phyloP scores from a whole-genome alignment of 2,797 vertebrate species.

The Heterohyrax brucei region DNA sequence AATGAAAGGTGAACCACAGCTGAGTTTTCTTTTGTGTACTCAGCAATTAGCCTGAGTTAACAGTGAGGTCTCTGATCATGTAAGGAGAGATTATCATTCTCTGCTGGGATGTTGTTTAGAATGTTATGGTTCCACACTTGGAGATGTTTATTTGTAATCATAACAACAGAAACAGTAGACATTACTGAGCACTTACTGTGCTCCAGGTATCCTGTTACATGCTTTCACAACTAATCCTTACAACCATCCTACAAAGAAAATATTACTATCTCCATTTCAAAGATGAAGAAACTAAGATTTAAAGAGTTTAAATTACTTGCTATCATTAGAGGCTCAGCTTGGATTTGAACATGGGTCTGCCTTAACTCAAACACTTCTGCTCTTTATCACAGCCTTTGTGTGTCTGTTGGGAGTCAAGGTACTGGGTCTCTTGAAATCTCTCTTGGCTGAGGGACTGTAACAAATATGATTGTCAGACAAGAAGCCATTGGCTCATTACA shows the following conservation, averaged over 20 bases:
- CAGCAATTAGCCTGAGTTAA: background rate
- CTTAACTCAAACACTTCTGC: background rate
- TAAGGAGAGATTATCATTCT: background rate
- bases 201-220: background rate
- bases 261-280: background rate
- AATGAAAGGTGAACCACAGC: conserved; percentile 1
- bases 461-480: background rate
- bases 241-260: background rate
- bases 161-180: background rate
- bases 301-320: background rate
- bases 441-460: background rate
- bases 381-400: background rate
- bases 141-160: background rate
- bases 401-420: background rate
- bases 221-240: background rate
- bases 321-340: background rate
- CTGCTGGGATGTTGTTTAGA: background rate
- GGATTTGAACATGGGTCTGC: background rate
- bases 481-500: background rate
- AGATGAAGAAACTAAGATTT: background rate
- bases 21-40: background rate
- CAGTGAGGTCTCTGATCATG: background rate
- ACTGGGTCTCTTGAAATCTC: background rate
- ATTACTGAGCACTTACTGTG: background rate
- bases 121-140: background rate